Evolutionary conservation across 2,888 invertebrate genomes (phyloP), one percentile per base, ranked within the genome.

Genomic region (Stenodema calcarata): DNA sequence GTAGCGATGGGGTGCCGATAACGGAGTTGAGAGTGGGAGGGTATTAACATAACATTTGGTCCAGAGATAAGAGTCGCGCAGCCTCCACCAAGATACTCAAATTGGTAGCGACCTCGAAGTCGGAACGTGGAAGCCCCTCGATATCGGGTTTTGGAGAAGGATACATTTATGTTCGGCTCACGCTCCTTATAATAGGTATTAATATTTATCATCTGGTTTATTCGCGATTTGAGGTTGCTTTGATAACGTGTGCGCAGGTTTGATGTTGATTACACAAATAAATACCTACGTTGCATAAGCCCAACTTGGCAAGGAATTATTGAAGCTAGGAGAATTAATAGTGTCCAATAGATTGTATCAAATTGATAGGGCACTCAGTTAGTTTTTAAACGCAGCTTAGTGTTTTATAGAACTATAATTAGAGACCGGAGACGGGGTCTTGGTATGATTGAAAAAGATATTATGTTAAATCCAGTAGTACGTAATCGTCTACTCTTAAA

Each of bases 21-120:
- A 73, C 18, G 18, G 23, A 27, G 50, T 30, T n/a, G 80, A n/a
- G 50, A 28, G 80, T n/a, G 27, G 50, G 16, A 35, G 28, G 54
- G 47, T 54, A 80, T 80, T 80, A 47, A 80, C 54, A 80, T 80
- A 80, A 80, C 80, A 54, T 80, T 80, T 50, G 54, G 80, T 27
- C 16, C 54, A 27, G 44, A 78, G 78, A 78, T 78, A 78, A 78
- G 78, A 9, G 78, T 27, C 23, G 44, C 76, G 70, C 75, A 30
- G 75, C 78, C 44, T 78, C 78, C 44, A 78, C 62, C 18, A 23
- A 62, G 62, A 62, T 62, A 62, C 62, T 23, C 23, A 23, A 23
- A 18, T 62, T 62, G 23, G 62, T 62, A 27, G 62, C 18, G 18
- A 54, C 54, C 54, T 54, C 54, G 54, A 0, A 54, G 54, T 62